Conservation (phyloP, 2,797 vertebrate genomes). For the Gallinago nigripennis region DNA sequence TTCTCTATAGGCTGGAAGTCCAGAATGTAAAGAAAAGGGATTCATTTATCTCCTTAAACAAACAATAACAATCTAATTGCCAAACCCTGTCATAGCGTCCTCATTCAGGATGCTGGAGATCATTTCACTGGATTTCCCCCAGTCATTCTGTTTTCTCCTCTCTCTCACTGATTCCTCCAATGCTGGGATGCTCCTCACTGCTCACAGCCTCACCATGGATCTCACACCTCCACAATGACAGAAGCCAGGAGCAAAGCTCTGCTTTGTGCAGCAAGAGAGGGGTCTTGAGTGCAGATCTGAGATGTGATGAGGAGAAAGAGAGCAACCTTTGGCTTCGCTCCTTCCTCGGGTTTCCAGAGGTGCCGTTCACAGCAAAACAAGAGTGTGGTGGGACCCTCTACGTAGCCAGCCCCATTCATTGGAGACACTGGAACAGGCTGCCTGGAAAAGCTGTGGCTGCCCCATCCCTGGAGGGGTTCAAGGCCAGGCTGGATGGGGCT, state of each 20-base stretch:
- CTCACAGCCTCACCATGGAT: background rate
- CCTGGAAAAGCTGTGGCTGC: too few species aligned
- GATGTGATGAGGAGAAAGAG: background rate
- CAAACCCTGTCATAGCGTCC: background rate
- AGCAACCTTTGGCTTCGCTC: background rate
- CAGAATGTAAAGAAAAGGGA: background rate
- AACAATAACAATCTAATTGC: background rate
- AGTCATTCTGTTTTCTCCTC: background rate
- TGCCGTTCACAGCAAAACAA: background rate
- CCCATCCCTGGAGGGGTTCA: too few species aligned
- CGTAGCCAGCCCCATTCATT: background rate
- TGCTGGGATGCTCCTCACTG: fast-evolving
- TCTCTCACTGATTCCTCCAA: background rate
- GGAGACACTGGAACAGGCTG: too few species aligned
- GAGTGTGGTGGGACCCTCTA: background rate
- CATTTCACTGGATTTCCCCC: background rate
- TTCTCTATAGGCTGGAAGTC: background rate
- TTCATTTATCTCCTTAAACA: background rate
- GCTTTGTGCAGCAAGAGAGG: background rate
- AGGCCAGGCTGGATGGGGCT: too few species aligned
- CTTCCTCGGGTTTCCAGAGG: background rate
- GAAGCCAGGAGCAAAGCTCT: background rate
- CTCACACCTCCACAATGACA: fast-evolving
- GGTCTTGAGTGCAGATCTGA: background rate
- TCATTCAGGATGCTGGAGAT: background rate